Conservation (phyloP, 2,113 vertebrate genomes). For the Ageneiosus marmoratus region DNA sequence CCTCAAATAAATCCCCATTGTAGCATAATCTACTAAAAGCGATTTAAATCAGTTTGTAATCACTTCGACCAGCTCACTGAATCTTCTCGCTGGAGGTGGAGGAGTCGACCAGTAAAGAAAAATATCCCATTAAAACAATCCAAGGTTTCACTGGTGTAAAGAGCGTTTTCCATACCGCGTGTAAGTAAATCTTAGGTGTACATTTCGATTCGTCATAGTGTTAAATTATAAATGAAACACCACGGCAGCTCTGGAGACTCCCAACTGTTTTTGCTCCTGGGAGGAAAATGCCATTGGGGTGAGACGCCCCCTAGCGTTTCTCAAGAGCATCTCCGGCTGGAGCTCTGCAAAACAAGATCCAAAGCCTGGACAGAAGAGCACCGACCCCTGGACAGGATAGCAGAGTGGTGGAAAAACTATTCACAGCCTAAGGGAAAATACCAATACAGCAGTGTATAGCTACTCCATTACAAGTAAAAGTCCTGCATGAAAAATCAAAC, state of each 20-base stretch:
- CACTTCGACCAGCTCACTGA: not conserved
- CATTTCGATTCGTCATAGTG: not conserved
- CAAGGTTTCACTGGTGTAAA: not conserved
- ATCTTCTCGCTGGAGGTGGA: not conserved
- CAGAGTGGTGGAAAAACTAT: too few relatives aligned
- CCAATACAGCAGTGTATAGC: too few relatives aligned
- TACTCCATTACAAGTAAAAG: too few relatives aligned
- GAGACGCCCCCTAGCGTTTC: not conserved
- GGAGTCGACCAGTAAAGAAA: not conserved
- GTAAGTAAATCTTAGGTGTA: not conserved
- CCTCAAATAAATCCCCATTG: slow-evolving; percentile 60
- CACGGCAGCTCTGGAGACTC: not conserved
- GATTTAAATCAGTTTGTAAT: not conserved
- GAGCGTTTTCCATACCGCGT: not conserved
- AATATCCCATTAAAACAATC: not conserved
- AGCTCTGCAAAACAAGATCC: not conserved
- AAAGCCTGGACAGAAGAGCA: not conserved
- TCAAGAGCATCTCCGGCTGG: not conserved
- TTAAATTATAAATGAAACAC: not conserved
- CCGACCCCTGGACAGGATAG: not conserved
- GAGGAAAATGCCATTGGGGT: not conserved
- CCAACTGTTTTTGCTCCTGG: not conserved
- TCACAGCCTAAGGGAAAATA: too few relatives aligned
- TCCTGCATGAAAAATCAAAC: too few relatives aligned
- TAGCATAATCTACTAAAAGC: slow-evolving; percentile 43